Base-by-base conservation (phyloP, 2,113 vertebrate genomes). In the Boulengeromyrus knoepffleri region DNA sequence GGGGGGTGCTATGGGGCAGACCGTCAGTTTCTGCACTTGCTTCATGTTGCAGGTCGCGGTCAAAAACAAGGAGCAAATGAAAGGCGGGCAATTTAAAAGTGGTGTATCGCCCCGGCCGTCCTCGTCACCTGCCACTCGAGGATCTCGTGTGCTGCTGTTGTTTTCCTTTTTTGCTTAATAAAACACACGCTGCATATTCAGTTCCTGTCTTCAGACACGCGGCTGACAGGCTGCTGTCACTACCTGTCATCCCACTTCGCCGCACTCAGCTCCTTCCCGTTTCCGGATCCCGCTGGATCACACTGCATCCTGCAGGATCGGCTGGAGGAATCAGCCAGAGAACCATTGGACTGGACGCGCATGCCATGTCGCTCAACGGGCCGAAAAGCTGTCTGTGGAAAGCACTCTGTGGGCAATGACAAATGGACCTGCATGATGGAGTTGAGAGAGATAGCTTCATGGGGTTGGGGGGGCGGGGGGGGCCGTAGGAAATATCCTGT, bases 91-190 rank as follows among this genome's bases (percentile, higher is more conserved):
- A n/a, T 62, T 49, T 27, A 47, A 62, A 56, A 17, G 45, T 27
- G 27, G 27, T 36, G 42, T 39, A 36, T 66, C 6, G 45, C 13
- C 84, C 24, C n/a, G 17, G 50, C 4, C 19, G 31, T 62, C 62
- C n/a, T 74, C 85, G 85, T 62, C 89, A 87, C 47, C 62, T 74
- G 80, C 50, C 88, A 89, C 46, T 53, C 8, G 49, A 53, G 77
- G 46, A 49, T 88, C 62, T 50, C 9, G 36, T n/a, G 5, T 49
- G 58, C 27, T 50, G 9, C 12, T 49, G 8, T 24, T 39, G 19
- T 66, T 74, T 88, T 74, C 6, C 24, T 36, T 70, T 89, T 77
- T 31, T 12, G 45, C 47, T 77, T n/a, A 74, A 88, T 58, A 50
- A n/a, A n/a, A 89, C 56, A 52, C 39, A 21, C 39, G 46, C 42